These are phyloP conservation scores for Aplochiton taeniatus DNA, from an alignment of 2,797 vertebrate species.

Conservation along the genomic window DNA sequence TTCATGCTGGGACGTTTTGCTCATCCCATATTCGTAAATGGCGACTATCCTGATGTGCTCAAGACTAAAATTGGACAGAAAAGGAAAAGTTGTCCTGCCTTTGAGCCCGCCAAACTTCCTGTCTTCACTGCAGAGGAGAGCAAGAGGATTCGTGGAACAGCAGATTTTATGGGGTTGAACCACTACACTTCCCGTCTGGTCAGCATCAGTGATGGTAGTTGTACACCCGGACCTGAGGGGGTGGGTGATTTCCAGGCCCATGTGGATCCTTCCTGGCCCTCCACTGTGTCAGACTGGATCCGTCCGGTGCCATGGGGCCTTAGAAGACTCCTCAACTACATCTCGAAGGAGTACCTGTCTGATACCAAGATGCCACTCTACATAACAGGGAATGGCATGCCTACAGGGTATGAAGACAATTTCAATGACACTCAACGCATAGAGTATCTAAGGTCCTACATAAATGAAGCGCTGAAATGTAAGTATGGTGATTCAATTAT, in stretches of 20 bases:
- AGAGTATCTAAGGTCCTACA: constrained; percentile 79
- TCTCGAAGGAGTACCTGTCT: constrained; percentile 78
- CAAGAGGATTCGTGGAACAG: constrained; percentile 79
- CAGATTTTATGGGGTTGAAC: constrained; percentile 92
- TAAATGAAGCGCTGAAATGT: constrained; percentile 92
- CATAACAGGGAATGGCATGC: constrained; percentile 85
- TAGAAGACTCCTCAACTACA: constrained; percentile 84
- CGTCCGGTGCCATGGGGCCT: constrained; percentile 86
- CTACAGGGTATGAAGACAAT: constrained; percentile 62
- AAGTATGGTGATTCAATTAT: constrained; percentile 30
- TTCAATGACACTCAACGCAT: constrained; percentile 78
- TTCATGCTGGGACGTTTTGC: constrained; percentile 97
- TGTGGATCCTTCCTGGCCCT: constrained; percentile 80
- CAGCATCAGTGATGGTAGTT: constrained; percentile 61
- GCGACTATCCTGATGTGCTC: constrained; percentile 85
- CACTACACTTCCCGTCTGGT: constrained; percentile 87
- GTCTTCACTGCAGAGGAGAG: constrained; percentile 83
- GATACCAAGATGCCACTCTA: constrained; percentile 80
- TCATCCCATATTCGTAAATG: constrained; percentile 90
- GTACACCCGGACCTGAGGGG: constrained; percentile 70
- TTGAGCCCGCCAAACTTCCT: constrained; percentile 77
- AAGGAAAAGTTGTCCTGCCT: constrained; percentile 68
- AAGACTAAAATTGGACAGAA: constrained; percentile 78
- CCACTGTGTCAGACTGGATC: constrained; percentile 83
- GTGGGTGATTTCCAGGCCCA: constrained; percentile 83